phyloP scores from a whole-genome alignment of 2,797 vertebrate genomes.

The Poliocrania exsul region DNA sequence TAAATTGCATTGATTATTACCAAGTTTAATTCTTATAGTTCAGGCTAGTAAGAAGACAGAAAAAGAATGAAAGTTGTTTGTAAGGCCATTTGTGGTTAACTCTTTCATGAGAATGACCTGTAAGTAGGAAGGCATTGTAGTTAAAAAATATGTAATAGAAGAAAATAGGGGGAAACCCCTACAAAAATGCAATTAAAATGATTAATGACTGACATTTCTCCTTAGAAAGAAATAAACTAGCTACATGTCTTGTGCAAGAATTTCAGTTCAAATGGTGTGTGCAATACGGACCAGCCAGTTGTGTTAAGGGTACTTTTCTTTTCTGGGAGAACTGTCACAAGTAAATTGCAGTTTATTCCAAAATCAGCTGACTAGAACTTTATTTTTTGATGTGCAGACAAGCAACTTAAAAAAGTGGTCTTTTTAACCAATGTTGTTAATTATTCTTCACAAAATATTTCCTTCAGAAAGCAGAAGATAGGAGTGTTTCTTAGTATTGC shows the following conservation, averaged over 20 bases:
- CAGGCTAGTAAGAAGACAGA: neutral
- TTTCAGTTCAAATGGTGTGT: neutral
- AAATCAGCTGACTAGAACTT: neutral
- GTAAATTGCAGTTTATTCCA: neutral
- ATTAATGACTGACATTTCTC: neutral
- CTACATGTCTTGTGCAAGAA: neutral
- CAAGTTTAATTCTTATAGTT: slow-evolving; percentile 40
- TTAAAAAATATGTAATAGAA: neutral
- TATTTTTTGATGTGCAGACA: neutral
- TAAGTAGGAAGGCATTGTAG: neutral
- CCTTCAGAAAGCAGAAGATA: neutral
- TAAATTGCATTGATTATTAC: slow-evolving; percentile 19
- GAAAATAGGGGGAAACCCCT: accelerated
- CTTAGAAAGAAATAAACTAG: neutral
- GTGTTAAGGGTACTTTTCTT: neutral
- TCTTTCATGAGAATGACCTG: neutral
- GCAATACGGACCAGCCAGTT: neutral
- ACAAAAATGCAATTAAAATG: neutral
- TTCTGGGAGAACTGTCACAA: neutral
- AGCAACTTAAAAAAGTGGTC: neutral
- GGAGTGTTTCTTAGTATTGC: neutral
- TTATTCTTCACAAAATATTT: neutral
- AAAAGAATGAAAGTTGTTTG: neutral
- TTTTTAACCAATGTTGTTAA: neutral
- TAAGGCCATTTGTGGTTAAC: neutral